Evolutionary conservation across 2,797 vertebrate genomes (phyloP).

Genomic region (Melanitta fusca): DNA sequence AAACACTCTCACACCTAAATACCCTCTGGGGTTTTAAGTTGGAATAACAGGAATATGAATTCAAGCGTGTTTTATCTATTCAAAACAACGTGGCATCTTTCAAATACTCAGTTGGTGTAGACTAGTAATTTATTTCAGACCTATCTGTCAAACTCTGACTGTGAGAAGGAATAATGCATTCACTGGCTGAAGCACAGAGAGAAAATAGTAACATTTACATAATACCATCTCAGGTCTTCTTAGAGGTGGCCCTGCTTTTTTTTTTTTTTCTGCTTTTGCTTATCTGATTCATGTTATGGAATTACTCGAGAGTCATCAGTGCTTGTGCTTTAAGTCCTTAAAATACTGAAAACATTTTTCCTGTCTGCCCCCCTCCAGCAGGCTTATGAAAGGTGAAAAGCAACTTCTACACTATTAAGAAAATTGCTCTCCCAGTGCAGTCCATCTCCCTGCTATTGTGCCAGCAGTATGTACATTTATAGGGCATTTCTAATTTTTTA

Average conservation of each 20-base stretch:
- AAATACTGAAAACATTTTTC: neutral
- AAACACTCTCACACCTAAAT: constrained; percentile 45
- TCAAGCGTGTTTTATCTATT: neutral
- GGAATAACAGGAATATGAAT: constrained; percentile 34
- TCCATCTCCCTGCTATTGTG: neutral
- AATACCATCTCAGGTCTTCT: neutral
- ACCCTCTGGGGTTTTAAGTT: neutral
- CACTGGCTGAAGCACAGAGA: constrained; percentile 1
- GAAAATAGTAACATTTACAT: constrained; percentile 5
- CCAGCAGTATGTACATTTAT: neutral
- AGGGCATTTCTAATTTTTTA: neutral
- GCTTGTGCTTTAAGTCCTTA: neutral
- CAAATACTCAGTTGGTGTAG: neutral
- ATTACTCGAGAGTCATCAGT: neutral
- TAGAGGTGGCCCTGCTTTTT: neutral
- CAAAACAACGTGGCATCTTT: constrained; percentile 10
- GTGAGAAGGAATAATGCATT: neutral
- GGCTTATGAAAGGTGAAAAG: neutral
- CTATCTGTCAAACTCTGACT: constrained; percentile 18
- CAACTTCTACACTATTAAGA: neutral
- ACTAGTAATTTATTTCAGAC: neutral
- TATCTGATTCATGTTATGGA: neutral
- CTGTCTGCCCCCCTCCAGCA: neutral
- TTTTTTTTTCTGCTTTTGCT: constrained; percentile 8
- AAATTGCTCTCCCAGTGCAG: neutral